Evolutionary conservation across 2,797 vertebrate species (phyloP), one percentile per base, ranked within the genome.

Genomic region (Microcaecilia unicolor): DNA sequence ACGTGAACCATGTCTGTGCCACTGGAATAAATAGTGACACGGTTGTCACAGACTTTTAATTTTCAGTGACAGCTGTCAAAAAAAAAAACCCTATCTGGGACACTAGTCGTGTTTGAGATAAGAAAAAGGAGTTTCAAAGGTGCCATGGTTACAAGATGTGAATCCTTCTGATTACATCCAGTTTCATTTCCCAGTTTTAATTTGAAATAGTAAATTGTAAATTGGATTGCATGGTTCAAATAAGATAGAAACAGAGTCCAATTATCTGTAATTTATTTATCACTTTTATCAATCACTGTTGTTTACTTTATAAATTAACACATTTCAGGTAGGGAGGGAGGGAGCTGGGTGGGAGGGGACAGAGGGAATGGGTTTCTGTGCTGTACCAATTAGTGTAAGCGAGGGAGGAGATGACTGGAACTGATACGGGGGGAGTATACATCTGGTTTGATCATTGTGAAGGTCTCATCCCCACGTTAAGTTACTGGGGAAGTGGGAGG

Each of bases 261-360:
- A 73, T 84, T 82, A 80, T 70, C 58, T 65, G 33, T 27, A 41
- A 22, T 64, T 80, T 72, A 68, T 60, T 61, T 48, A 53, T 61
- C 46, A 47, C 18, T 49, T 69, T 50, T 56, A 62, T 54, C 37
- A 56, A 43, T 39, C 30, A 11, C 11, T 45, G 48, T n/a, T n/a
- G n/a, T 37, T 76, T 71, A 53, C 59, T 69, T 57, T 51, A 58
- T 66, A 76, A 74, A 70, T 34, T 53, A 61, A 61, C 54, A 64
- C 37, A 48, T 15, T 18, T 15, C 31, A 41, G n/a, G n/a, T n/a
- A n/a, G n/a, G n/a, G n/a, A n/a, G n/a, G n/a, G n/a, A n/a, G n/a
- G n/a, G n/a, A n/a, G n/a, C n/a, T n/a, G n/a, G n/a, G n/a, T n/a
- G n/a, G n/a, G n/a, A n/a, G n/a, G n/a, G n/a, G n/a, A n/a, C n/a